Percentiles rank a stretch among this genome's conserved stretches.
phyloP scores from a whole-genome alignment of 2,888 invertebrate genomes.

The Andrena flavipes region DNA sequence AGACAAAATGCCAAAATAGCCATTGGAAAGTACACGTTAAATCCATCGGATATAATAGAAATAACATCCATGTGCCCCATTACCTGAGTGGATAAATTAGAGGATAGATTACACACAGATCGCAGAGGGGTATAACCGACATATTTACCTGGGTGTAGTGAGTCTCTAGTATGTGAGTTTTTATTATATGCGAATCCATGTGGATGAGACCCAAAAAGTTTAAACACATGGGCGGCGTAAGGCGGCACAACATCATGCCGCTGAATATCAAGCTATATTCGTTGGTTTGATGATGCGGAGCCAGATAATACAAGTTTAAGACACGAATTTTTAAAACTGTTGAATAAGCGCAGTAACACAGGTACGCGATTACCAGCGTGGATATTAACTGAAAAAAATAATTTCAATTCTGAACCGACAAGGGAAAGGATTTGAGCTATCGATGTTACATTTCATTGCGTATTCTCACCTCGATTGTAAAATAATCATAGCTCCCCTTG shows the following conservation, averaged over 20 bases:
- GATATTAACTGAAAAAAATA: constrained; percentile 91
- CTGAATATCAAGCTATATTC: constrained; percentile 99
- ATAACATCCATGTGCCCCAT: constrained; percentile 99
- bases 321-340: constrained; percentile 98
- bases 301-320: constrained; percentile 98
- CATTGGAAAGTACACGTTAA: constrained; percentile 99
- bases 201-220: constrained; percentile 99
- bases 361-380: constrained; percentile 95
- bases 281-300: constrained; percentile 99
- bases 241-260: constrained; percentile 98
- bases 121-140: neutral
- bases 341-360: constrained; percentile 99
- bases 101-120: neutral
- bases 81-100: constrained; percentile 86
- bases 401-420: neutral
- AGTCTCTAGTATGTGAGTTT: constrained; percentile 92
- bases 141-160: constrained; percentile 95
- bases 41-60: constrained; percentile 97
- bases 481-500: constrained; percentile 93
- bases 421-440: neutral
- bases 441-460: neutral
- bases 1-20: constrained; percentile 96
- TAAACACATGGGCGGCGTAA: constrained; percentile 99
- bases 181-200: constrained; percentile 98
- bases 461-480: constrained; percentile 93